These are phyloP conservation scores for Tribolium freemani DNA, from an alignment of 2,888 invertebrate species.

Conservation along the genomic window DNA sequence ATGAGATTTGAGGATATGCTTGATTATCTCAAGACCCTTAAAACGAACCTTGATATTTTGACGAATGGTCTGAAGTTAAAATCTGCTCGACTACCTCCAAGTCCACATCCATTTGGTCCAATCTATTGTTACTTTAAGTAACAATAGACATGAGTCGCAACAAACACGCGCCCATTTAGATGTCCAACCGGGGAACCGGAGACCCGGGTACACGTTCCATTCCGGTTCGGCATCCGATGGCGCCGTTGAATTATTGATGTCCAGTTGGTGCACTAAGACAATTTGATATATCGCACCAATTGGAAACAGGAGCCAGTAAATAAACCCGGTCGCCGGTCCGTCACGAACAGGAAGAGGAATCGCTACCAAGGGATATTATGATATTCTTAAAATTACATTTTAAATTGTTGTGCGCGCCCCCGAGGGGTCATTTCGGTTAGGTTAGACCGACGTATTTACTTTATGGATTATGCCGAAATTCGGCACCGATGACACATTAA, in stretches of 20 bases:
- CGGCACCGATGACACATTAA: slow-evolving; percentile 59
- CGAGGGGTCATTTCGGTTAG: slow-evolving; percentile 53
- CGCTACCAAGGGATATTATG: slow-evolving; percentile 60
- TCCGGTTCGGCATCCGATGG: slow-evolving; percentile 56
- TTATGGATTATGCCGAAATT: slow-evolving; percentile 62
- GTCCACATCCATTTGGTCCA: slow-evolving; percentile 11
- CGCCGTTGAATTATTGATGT: slow-evolving; percentile 66
- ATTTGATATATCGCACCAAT: slow-evolving; percentile 66
- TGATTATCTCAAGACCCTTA: slow-evolving; percentile 50
- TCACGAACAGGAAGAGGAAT: slow-evolving; percentile 64
- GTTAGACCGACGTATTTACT: slow-evolving; percentile 59
- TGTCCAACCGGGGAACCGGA: slow-evolving; percentile 54
- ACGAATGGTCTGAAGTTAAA: slow-evolving; percentile 34
- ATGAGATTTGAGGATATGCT: slow-evolving; percentile 57
- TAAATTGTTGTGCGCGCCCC: slow-evolving; percentile 61
- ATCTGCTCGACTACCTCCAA: not conserved
- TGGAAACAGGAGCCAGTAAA: slow-evolving; percentile 65
- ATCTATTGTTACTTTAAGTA: slow-evolving; percentile 51
- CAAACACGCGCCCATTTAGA: slow-evolving; percentile 54
- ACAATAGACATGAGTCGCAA: slow-evolving; percentile 51
- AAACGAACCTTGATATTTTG: slow-evolving; percentile 47
- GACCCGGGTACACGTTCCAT: slow-evolving; percentile 49
- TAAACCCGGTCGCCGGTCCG: slow-evolving; percentile 57
- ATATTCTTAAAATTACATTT: slow-evolving; percentile 65
- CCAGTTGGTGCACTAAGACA: slow-evolving; percentile 64